Base-by-base conservation (phyloP, 30 jellyfish, hydroid and myxozoan species). In the Chrysaora quinquecirrha region DNA sequence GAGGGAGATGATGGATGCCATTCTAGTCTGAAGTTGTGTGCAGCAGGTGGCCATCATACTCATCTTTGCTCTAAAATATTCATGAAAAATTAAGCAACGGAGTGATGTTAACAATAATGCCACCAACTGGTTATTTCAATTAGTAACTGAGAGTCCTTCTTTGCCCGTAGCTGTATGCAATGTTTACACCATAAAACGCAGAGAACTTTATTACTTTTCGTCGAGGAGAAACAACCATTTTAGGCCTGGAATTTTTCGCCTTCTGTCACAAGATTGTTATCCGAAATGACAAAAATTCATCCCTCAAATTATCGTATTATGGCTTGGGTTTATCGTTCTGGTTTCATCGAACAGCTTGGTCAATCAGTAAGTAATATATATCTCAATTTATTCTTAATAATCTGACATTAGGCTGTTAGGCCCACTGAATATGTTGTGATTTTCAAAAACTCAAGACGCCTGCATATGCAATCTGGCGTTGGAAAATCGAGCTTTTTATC, bases 121-220 rank as follows among this genome's bases (percentile, higher is more conserved):
- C 68, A 52, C 68, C 68, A 16, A 52, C 68, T 52, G 68, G 68
- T 20, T 20, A 4, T 9, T 52, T 52, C 24, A 52, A 52, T 52
- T 52, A 10, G 54, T 2, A 52, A 52, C 68, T 20, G 25, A 9
- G 68, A 9, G 19, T 38, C 14, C 54, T 14, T 38, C 6, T 14
- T 38, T 38, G 54, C 14, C 54, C 6, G n/a, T n/a, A 38, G 14
- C 54, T 38, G 54, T 38, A 38, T 38, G 54, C 54, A 38, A 38
- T 38, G 54, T 38, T 38, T 38, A 38, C 14, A 3, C 14, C 54
- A 6, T 38, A 14, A 6, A 38, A 14, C 6, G 54, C 54, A 38
- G 54, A 38, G 54, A 6, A n/a, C n/a, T n/a, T n/a, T n/a, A n/a
- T n/a, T n/a, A n/a, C n/a, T n/a, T n/a, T n/a, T n/a, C n/a, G n/a